Evolutionary conservation across 1,140 invertebrate genomes (phyloP).

Genomic region (Mesaphorura yosii): DNA sequence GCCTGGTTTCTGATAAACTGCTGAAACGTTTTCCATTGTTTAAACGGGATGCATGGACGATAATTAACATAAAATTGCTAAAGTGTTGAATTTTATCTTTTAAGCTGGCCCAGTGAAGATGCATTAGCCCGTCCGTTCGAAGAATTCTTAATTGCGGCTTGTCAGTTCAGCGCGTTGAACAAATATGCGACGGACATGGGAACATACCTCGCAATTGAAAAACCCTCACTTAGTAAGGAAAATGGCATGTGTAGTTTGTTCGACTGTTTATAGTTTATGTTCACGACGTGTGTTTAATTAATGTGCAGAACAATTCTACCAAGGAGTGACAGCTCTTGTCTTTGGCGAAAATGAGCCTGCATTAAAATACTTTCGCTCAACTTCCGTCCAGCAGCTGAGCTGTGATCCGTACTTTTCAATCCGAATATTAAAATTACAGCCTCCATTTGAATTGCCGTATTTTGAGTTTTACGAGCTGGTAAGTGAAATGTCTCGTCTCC

Average conservation of each 20-base stretch:
- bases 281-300: slow-evolving; percentile 5
- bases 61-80: background rate
- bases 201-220: slow-evolving; percentile 10
- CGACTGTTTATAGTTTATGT: background rate
- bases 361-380: slow-evolving; percentile 14
- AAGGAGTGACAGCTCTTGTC: slow-evolving; percentile 16
- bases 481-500: too few relatives aligned
- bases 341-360: slow-evolving; percentile 9
- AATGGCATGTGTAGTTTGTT: background rate
- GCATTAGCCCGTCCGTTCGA: slow-evolving; percentile 22
- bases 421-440: too few relatives aligned
- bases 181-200: slow-evolving; percentile 20
- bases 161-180: slow-evolving; percentile 21
- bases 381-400: slow-evolving; percentile 3
- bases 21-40: too few relatives aligned
- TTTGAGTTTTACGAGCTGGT: too few relatives aligned
- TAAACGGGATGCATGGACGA: too few relatives aligned
- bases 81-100: background rate
- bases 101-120: slow-evolving; percentile 23
- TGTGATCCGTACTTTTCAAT: slow-evolving; percentile 21
- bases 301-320: slow-evolving; percentile 25
- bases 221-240: slow-evolving; percentile 16
- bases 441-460: too few relatives aligned
- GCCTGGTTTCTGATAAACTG: background rate
- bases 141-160: slow-evolving; percentile 26